Percentiles rank a stretch among this genome's conserved stretches.
These are phyloP conservation scores for Tautogolabrus adspersus DNA, from an alignment of 2,113 vertebrate species.

Conservation along the genomic window DNA sequence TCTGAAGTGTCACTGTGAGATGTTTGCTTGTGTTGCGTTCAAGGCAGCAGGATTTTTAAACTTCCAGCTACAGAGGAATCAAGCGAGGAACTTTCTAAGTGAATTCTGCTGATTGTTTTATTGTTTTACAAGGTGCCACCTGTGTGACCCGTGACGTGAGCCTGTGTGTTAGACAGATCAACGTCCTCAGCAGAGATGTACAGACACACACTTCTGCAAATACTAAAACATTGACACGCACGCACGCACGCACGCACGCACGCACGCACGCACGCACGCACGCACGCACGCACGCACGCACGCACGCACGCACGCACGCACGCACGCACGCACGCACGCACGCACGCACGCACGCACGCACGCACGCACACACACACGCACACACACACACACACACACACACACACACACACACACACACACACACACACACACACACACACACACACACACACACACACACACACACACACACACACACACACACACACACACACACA, in stretches of 20 bases:
- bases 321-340: background rate
- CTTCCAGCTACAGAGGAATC: background rate
- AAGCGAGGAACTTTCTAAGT: too few relatives aligned
- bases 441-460: too few relatives aligned
- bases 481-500: background rate
- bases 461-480: background rate
- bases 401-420: too few relatives aligned
- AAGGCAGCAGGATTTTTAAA: too few relatives aligned
- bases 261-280: background rate
- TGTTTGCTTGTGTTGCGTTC: too few relatives aligned
- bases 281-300: background rate
- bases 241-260: background rate
- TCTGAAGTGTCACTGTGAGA: background rate
- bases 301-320: background rate
- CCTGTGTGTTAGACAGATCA: too few relatives aligned
- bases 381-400: too few relatives aligned
- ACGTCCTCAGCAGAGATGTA: background rate
- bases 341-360: too few relatives aligned
- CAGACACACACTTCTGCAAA: background rate
- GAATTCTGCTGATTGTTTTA: too few relatives aligned
- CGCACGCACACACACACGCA: too few relatives aligned
- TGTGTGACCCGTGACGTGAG: background rate
- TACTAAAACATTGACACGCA: background rate
- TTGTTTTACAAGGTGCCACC: too few relatives aligned
- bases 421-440: too few relatives aligned